A percentile compares a stretch with the other conserved stretches of the same genome.
Evolutionary conservation across 2,113 vertebrate species (phyloP).

Genomic region (Peucedramus taeniatus): DNA sequence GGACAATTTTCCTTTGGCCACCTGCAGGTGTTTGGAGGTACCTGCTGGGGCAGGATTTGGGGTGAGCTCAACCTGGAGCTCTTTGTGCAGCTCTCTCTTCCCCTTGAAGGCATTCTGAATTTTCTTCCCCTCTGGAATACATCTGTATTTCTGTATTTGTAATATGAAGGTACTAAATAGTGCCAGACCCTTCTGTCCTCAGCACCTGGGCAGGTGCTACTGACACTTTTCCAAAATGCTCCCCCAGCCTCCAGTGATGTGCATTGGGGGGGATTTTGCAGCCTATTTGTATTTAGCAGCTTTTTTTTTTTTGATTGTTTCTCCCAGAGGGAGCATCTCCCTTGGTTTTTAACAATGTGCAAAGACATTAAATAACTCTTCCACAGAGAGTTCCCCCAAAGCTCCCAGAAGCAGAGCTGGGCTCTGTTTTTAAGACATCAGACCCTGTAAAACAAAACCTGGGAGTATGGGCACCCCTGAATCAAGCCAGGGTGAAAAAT

Average conservation of each 20-base stretch:
- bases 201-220: background rate
- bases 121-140: background rate
- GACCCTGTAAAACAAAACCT: background rate
- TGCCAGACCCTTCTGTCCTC: background rate
- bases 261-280: background rate
- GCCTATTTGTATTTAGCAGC: background rate
- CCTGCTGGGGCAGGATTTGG: background rate
- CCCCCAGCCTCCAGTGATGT: background rate
- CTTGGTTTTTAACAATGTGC: background rate
- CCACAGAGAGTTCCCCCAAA: background rate
- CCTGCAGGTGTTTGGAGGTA: background rate
- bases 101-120: background rate
- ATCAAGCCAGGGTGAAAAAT: background rate
- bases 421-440: background rate
- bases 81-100: background rate
- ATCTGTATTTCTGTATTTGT: background rate
- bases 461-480: background rate
- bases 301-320: background rate
- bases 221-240: background rate
- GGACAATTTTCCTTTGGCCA: background rate
- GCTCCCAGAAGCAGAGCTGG: background rate
- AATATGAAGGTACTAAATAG: background rate
- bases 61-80: background rate
- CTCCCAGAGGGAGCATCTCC: background rate
- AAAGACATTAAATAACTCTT: rapidly evolving